Conservation (phyloP, 2,797 vertebrate genomes). For the Miichthys miiuy region DNA sequence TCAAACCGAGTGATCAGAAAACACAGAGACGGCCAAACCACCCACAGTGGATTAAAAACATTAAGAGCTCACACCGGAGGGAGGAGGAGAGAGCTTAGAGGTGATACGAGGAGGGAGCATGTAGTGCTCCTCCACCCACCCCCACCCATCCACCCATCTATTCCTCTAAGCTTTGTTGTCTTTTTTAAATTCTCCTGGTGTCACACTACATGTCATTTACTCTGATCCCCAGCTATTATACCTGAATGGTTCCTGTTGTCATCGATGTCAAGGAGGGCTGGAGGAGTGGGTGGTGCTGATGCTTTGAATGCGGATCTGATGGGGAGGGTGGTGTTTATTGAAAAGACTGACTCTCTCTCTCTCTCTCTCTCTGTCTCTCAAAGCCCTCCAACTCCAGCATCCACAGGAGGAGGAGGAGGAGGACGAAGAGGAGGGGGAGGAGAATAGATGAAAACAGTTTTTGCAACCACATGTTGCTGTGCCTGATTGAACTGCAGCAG, state of each 20-base stretch:
- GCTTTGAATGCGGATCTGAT: constrained; percentile 61
- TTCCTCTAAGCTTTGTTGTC: neutral
- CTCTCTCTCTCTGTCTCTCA: constrained; percentile 35
- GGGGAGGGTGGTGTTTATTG: constrained; percentile 61
- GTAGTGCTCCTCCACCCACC: constrained; percentile 16
- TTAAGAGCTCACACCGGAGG: constrained; percentile 46
- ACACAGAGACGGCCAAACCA: too few relatives aligned
- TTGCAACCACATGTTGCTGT: constrained; percentile 87
- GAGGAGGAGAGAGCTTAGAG: constrained; percentile 39
- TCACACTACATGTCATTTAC: constrained; percentile 59
- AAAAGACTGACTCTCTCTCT: constrained; percentile 66
- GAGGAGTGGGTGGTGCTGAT: constrained; percentile 75
- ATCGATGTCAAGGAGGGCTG: constrained; percentile 64
- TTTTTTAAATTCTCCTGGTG: constrained; percentile 26
- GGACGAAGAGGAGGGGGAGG: constrained; percentile 34
- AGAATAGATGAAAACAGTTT: constrained; percentile 71
- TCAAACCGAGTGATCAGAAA: constrained; percentile 82
- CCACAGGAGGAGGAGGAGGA: constrained; percentile 52
- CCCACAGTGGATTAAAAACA: constrained; percentile 65
- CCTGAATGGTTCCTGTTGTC: constrained; percentile 75
- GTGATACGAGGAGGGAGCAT: constrained; percentile 31
- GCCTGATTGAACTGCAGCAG: constrained; percentile 68
- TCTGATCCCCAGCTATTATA: constrained; percentile 59
- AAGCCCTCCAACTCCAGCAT: constrained; percentile 73
- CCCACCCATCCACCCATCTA: constrained; percentile 42